These are phyloP conservation scores for Drosophila sucinea DNA, from an alignment of 1,140 invertebrate species.

Conservation along the genomic window DNA sequence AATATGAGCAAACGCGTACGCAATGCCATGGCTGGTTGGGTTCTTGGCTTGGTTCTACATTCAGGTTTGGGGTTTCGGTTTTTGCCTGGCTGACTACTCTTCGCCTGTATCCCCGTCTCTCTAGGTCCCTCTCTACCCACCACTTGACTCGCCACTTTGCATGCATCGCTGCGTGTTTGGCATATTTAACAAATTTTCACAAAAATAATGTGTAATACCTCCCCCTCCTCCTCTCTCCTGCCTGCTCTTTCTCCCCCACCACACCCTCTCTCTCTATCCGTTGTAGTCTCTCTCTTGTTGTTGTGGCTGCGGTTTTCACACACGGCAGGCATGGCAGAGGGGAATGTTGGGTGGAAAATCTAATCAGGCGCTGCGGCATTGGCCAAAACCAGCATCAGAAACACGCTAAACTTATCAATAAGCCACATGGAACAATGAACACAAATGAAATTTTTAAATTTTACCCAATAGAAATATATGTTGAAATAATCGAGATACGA, in stretches of 20 bases:
- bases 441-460: slow-evolving; percentile 41
- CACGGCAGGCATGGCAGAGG: not conserved
- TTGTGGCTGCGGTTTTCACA: slow-evolving; percentile 63
- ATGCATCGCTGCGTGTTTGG: slow-evolving; percentile 80
- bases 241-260: not conserved
- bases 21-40: slow-evolving; percentile 76
- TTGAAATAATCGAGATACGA: no score
- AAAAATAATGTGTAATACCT: slow-evolving; percentile 77
- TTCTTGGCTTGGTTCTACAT: slow-evolving; percentile 22
- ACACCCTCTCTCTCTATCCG: not conserved
- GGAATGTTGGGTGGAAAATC: slow-evolving; percentile 57
- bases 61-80: slow-evolving; percentile 5
- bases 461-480: not conserved
- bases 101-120: not conserved
- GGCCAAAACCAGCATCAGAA: slow-evolving; percentile 35
- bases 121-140: not conserved
- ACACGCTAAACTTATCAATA: slow-evolving; percentile 60
- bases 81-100: slow-evolving; percentile 26
- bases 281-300: slow-evolving; percentile 16
- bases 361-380: slow-evolving; percentile 77
- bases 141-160: slow-evolving; percentile 66
- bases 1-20: slow-evolving; percentile 76
- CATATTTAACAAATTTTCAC: slow-evolving; percentile 81
- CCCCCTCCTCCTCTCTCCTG: not conserved
- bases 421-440: slow-evolving; percentile 40